Percentiles rank a stretch among this genome's conserved stretches.
phyloP scores from a whole-genome alignment of 2,797 vertebrate genomes.

The Anabacerthia variegaticeps region DNA sequence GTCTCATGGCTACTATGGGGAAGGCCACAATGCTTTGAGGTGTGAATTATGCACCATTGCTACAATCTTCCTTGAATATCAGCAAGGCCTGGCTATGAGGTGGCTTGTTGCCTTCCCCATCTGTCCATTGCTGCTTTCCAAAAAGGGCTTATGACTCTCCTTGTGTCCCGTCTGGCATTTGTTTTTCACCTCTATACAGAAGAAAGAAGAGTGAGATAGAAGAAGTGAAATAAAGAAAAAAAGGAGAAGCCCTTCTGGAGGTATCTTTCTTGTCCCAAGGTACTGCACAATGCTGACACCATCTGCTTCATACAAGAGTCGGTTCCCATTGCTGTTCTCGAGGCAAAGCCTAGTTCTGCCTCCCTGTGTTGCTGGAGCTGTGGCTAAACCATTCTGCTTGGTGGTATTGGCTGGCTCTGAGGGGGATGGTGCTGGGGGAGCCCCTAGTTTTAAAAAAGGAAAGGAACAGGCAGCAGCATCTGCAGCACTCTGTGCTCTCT shows the following conservation, averaged over 20 bases:
- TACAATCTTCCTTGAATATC: not conserved
- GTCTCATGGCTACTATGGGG: not conserved
- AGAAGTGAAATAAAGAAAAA: not conserved
- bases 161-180: not conserved
- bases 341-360: not conserved
- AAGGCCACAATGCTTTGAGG: not conserved
- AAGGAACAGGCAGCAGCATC: rapidly evolving
- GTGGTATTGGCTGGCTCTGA: rapidly evolving
- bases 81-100: not conserved
- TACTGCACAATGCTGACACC: not conserved
- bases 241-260: not conserved
- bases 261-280: not conserved
- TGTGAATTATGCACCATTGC: not conserved
- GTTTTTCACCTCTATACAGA: not conserved
- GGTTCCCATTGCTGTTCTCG: not conserved
- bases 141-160: not conserved
- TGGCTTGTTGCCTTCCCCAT: constrained; percentile 24
- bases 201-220: not conserved
- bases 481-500: not conserved
- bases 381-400: not conserved
- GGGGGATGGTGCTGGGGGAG: not conserved
- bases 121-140: constrained; percentile 33
- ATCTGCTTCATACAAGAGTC: not conserved
- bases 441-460: not conserved
- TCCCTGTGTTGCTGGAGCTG: not conserved